These are phyloP conservation scores for Catharus minimus DNA, from an alignment of 2,113 vertebrate species.

Conservation along the genomic window DNA sequence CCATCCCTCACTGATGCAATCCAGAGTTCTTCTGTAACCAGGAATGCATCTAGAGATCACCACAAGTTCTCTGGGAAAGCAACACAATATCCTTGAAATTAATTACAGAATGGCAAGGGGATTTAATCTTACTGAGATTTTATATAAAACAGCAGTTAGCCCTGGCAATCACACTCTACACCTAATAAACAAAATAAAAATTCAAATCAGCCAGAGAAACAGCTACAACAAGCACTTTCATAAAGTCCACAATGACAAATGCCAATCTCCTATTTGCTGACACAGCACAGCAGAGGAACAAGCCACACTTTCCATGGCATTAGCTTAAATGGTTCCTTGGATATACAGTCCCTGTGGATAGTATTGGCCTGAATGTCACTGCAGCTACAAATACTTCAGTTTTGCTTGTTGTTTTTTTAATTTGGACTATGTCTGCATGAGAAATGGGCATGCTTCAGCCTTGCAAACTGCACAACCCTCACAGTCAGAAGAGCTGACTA, in stretches of 20 bases:
- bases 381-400: background rate
- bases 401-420: background rate
- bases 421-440: background rate
- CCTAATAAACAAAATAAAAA: constrained; percentile 61
- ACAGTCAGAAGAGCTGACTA: background rate
- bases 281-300: background rate
- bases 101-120: constrained; percentile 3
- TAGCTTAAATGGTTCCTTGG: background rate
- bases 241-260: constrained; percentile 42
- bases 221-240: constrained; percentile 40
- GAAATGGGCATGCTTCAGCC: background rate
- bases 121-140: constrained; percentile 37
- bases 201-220: constrained; percentile 57
- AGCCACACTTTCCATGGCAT: background rate
- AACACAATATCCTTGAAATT: constrained; percentile 48
- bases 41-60: background rate
- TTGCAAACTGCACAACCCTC: background rate
- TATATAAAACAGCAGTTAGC: constrained; percentile 29
- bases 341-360: background rate
- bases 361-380: background rate
- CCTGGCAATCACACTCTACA: constrained; percentile 24
- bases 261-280: constrained; percentile 35
- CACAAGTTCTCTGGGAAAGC: constrained; percentile 24
- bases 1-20: background rate
- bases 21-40: background rate